A percentile compares a stretch with the other conserved stretches of the same genome.
Conservation (phyloP, 2,888 invertebrate species). For the Sinelater perroti region DNA sequence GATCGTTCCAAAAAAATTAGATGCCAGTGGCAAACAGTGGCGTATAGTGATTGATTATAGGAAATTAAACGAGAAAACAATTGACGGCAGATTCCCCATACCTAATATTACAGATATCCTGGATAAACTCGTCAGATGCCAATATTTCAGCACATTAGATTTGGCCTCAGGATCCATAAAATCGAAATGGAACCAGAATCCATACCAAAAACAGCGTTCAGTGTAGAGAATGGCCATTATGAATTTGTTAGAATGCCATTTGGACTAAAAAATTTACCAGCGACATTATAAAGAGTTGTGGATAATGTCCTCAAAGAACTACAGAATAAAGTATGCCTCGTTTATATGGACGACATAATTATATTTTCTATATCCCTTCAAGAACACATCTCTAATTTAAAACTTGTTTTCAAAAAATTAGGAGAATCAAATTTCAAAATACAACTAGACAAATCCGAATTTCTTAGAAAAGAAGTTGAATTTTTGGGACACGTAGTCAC, state of each 20-base stretch:
- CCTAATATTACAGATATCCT: constrained; percentile 38
- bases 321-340: constrained; percentile 37
- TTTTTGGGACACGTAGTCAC: constrained; percentile 23
- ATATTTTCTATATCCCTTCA: not conserved
- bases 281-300: constrained; percentile 47
- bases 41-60: constrained; percentile 26
- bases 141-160: constrained; percentile 40
- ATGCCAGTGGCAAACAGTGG: too few relatives aligned
- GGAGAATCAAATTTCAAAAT: not conserved
- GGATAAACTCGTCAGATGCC: constrained; percentile 38
- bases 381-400: constrained; percentile 2
- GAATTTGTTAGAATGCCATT: constrained; percentile 28
- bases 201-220: constrained; percentile 47
- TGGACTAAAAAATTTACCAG: constrained; percentile 45
- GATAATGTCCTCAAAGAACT: constrained; percentile 42
- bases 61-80: constrained; percentile 24
- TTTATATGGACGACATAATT: constrained; percentile 44
- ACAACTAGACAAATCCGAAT: constrained; percentile 1
- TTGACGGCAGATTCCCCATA: constrained; percentile 30
- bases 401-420: constrained; percentile 14
- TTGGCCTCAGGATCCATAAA: constrained; percentile 45
- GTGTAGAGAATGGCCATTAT: constrained; percentile 42
- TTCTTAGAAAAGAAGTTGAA: constrained; percentile 14
- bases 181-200: constrained; percentile 32
- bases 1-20: too few relatives aligned